A percentile compares a stretch with the other conserved stretches of the same genome.
phyloP scores from a whole-genome alignment of 2,113 vertebrate species.

The Cinclus cinclus region DNA sequence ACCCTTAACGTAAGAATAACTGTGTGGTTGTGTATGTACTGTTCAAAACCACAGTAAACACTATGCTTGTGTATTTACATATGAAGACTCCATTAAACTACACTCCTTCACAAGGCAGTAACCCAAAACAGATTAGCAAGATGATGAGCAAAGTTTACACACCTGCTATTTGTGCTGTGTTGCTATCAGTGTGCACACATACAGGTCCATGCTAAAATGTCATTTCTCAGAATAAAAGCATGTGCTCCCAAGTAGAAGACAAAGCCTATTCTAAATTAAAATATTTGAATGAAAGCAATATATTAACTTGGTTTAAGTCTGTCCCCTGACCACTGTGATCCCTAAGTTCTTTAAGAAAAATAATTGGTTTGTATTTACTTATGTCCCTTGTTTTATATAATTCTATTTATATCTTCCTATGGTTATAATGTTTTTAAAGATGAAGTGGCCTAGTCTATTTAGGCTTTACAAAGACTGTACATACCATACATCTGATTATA shows the following conservation, averaged over 20 bases:
- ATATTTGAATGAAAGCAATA: neutral
- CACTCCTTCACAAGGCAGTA: neutral
- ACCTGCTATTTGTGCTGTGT: neutral
- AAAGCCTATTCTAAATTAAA: neutral
- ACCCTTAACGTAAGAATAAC: neutral
- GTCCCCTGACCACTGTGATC: neutral
- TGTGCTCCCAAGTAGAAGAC: accelerated
- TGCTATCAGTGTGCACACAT: neutral
- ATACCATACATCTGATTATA: neutral
- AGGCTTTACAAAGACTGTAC: neutral
- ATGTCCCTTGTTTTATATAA: neutral
- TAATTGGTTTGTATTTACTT: neutral
- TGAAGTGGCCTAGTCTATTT: neutral
- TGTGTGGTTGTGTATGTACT: neutral
- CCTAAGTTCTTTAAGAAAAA: neutral
- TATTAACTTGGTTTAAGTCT: neutral
- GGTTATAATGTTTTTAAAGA: neutral
- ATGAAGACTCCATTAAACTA: neutral
- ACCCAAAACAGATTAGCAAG: neutral
- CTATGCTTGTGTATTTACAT: neutral
- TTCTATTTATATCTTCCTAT: neutral
- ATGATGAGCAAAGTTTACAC: neutral
- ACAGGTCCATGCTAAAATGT: neutral
- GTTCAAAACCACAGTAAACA: neutral
- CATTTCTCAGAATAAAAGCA: neutral